Conservation (phyloP, 2,113 vertebrate genomes). For the Etheostoma cragini region DNA sequence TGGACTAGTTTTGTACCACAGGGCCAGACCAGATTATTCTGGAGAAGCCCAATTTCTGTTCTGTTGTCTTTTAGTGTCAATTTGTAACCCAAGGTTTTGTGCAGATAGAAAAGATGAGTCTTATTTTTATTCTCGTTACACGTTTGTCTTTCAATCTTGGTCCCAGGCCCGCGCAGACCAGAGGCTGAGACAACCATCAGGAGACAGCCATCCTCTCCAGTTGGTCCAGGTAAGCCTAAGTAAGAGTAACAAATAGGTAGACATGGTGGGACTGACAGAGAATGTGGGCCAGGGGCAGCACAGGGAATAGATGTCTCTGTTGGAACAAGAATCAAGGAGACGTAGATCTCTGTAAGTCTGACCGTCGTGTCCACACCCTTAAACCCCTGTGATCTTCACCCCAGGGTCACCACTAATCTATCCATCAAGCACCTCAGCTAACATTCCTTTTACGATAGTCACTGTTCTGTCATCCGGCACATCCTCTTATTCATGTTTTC, state of each 20-base stretch:
- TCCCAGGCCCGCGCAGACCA: slow-evolving; percentile 79
- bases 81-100: neutral
- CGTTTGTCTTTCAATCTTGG: slow-evolving; percentile 21
- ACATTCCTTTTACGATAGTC: slow-evolving; percentile 64
- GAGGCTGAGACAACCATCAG: slow-evolving; percentile 75
- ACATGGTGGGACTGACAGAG: slow-evolving; percentile 30
- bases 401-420: slow-evolving; percentile 62
- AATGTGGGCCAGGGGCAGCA: slow-evolving; percentile 57
- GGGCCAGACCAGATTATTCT: slow-evolving; percentile 16
- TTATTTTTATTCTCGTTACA: slow-evolving; percentile 4
- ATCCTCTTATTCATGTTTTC: slow-evolving; percentile 59
- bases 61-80: slow-evolving; percentile 15
- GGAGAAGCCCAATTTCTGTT: slow-evolving; percentile 14
- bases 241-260: slow-evolving; percentile 26
- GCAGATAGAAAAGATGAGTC: neutral
- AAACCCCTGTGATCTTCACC: slow-evolving; percentile 61
- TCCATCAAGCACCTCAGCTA: slow-evolving; percentile 53
- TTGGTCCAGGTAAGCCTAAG: slow-evolving; percentile 80
- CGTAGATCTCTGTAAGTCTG: slow-evolving; percentile 36
- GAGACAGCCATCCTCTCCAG: slow-evolving; percentile 76
- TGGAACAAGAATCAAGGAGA: slow-evolving; percentile 52
- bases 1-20: slow-evolving; percentile 23
- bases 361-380: slow-evolving; percentile 56
- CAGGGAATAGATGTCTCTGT: slow-evolving; percentile 40
- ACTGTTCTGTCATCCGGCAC: slow-evolving; percentile 55